Evolutionary conservation across 2,888 invertebrate genomes (phyloP).

Genomic region (Melitaea athalia): DNA sequence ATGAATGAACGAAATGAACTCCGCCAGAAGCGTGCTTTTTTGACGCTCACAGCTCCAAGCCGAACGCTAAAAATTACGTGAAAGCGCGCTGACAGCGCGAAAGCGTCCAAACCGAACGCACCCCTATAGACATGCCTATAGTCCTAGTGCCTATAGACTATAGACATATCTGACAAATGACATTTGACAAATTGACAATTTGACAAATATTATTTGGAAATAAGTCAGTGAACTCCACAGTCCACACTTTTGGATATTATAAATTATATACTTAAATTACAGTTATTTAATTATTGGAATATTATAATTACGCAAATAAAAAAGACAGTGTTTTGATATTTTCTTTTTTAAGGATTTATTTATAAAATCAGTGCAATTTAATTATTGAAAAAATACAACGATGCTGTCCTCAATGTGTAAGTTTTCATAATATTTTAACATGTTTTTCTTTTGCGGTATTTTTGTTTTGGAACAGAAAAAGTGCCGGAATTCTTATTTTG

Average conservation of each 20-base stretch:
- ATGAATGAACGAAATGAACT: too few relatives aligned
- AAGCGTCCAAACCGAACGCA: too few relatives aligned
- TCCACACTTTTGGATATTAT: background rate
- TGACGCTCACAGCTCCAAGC: too few relatives aligned
- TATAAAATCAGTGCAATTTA: background rate
- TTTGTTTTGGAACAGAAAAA: too few relatives aligned
- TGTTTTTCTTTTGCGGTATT: background rate
- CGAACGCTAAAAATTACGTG: too few relatives aligned
- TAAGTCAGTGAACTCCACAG: slow-evolving; percentile 4
- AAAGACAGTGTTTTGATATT: background rate
- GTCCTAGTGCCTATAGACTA: too few relatives aligned
- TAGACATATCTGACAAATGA: too few relatives aligned
- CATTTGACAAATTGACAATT: too few relatives aligned
- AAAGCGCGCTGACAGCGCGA: too few relatives aligned
- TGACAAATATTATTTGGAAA: slow-evolving; percentile 7
- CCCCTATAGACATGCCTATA: too few relatives aligned
- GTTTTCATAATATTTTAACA: background rate
- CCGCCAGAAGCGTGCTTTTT: too few relatives aligned
- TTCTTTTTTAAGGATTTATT: background rate
- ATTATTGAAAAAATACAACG: background rate
- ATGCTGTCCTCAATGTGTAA: slow-evolving; percentile 17
- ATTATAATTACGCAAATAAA: background rate
- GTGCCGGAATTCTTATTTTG: too few relatives aligned
- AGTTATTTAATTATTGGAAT: background rate
- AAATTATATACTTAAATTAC: slow-evolving; percentile 4